Percentiles rank a stretch among this genome's conserved stretches.
Evolutionary conservation across 2,113 vertebrate genomes (phyloP).

Genomic region (Gavialis gangeticus): DNA sequence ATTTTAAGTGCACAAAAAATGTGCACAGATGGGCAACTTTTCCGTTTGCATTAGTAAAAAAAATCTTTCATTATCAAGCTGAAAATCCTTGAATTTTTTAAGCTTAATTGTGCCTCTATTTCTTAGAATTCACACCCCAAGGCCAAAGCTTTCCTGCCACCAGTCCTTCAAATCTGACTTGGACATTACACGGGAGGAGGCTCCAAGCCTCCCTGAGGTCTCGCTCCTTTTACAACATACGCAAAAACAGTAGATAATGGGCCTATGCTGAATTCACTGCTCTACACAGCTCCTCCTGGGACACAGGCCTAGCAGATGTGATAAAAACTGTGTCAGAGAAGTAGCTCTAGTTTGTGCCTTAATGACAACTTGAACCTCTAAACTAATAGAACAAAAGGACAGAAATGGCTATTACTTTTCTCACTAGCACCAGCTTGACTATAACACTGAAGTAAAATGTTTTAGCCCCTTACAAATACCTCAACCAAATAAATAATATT

Average conservation of each 20-base stretch:
- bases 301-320: constrained; percentile 84
- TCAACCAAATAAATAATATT: constrained; percentile 5
- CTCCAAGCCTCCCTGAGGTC: constrained; percentile 83
- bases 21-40: constrained; percentile 84
- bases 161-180: constrained; percentile 84
- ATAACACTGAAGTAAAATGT: constrained; percentile 66
- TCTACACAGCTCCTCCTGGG: constrained; percentile 80
- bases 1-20: constrained; percentile 80
- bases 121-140: constrained; percentile 84
- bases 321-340: constrained; percentile 83
- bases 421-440: constrained; percentile 53
- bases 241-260: constrained; percentile 83
- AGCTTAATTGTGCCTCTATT: constrained; percentile 84
- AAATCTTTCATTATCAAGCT: constrained; percentile 82
- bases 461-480: constrained; percentile 49
- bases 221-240: constrained; percentile 75
- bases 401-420: constrained; percentile 62
- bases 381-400: constrained; percentile 81
- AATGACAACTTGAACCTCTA: constrained; percentile 85
- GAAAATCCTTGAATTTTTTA: constrained; percentile 87
- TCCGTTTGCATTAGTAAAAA: constrained; percentile 74
- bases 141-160: constrained; percentile 85
- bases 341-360: constrained; percentile 82
- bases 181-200: constrained; percentile 83
- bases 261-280: constrained; percentile 80